Evolutionary conservation across 2,797 vertebrate species (phyloP).

Genomic region (Mergus octosetaceus): DNA sequence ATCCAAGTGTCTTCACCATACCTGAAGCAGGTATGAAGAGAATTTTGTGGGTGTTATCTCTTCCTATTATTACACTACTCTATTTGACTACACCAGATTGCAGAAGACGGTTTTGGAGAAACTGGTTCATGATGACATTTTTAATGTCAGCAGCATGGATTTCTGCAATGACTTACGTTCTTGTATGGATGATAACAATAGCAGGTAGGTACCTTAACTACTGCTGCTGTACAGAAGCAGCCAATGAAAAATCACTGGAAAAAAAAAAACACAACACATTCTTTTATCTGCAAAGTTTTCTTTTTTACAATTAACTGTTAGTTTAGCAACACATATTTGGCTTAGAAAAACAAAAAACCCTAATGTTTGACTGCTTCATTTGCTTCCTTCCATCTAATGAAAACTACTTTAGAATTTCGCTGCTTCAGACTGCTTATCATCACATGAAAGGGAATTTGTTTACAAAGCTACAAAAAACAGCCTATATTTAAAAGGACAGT

Average conservation of each 20-base stretch:
- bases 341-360: not conserved
- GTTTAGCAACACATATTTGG: not conserved
- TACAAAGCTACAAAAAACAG: not conserved
- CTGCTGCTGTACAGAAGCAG: not conserved
- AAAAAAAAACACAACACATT: not conserved
- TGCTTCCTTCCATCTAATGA: not conserved
- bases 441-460: not conserved
- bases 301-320: not conserved
- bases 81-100: constrained; percentile 92
- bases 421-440: not conserved
- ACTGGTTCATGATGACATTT: constrained; percentile 92
- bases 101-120: constrained; percentile 90
- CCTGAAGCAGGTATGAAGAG: constrained; percentile 91
- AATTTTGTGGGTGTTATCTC: constrained; percentile 93
- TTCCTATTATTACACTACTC: constrained; percentile 88
- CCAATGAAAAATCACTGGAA: not conserved
- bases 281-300: not conserved
- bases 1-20: constrained; percentile 87
- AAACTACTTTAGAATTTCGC: not conserved
- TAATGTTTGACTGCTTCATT: not conserved
- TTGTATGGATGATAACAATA: constrained; percentile 98
- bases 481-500: not conserved
- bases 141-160: constrained; percentile 97
- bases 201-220: constrained; percentile 82
- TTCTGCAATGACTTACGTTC: constrained; percentile 91